Evolutionary conservation across 2,888 invertebrate species (phyloP).

Genomic region (Melolontha melolontha): DNA sequence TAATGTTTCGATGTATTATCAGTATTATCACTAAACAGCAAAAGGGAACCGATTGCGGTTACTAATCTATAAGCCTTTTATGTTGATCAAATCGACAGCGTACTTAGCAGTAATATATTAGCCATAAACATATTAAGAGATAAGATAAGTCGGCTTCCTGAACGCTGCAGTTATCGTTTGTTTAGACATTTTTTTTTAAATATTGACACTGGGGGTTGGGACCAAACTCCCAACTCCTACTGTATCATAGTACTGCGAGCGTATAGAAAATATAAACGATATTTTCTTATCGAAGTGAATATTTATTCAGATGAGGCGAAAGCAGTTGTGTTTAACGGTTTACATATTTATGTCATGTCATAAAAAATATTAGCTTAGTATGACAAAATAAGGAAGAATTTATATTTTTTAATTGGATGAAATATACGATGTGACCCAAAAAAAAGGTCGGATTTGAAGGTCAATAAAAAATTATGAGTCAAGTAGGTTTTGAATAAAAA

Average conservation of each 20-base stretch:
- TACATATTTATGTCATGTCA: too few relatives aligned
- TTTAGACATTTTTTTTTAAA: constrained; percentile 9
- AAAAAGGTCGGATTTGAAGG: too few relatives aligned
- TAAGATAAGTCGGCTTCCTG: constrained; percentile 41
- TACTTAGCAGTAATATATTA: constrained; percentile 38
- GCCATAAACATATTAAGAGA: constrained; percentile 38
- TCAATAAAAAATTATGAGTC: too few relatives aligned
- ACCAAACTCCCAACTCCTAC: constrained; percentile 16
- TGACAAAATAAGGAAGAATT: too few relatives aligned
- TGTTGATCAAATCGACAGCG: constrained; percentile 30
- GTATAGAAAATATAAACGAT: background rate
- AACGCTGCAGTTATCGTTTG: constrained; percentile 20
- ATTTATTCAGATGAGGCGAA: constrained; percentile 23
- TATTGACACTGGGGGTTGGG: constrained; percentile 13
- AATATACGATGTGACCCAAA: too few relatives aligned
- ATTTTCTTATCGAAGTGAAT: constrained; percentile 4
- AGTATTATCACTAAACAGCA: constrained; percentile 24
- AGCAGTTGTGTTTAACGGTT: background rate
- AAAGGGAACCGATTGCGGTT: constrained; percentile 38
- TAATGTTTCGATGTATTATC: constrained; percentile 16
- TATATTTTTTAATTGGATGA: too few relatives aligned
- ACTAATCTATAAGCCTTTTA: constrained; percentile 28
- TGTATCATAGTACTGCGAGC: constrained; percentile 2
- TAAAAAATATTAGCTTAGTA: too few relatives aligned
- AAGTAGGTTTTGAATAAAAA: too few relatives aligned